These are phyloP conservation scores for Danionella cerebrum DNA, from an alignment of 2,113 vertebrate species.

Conservation along the genomic window DNA sequence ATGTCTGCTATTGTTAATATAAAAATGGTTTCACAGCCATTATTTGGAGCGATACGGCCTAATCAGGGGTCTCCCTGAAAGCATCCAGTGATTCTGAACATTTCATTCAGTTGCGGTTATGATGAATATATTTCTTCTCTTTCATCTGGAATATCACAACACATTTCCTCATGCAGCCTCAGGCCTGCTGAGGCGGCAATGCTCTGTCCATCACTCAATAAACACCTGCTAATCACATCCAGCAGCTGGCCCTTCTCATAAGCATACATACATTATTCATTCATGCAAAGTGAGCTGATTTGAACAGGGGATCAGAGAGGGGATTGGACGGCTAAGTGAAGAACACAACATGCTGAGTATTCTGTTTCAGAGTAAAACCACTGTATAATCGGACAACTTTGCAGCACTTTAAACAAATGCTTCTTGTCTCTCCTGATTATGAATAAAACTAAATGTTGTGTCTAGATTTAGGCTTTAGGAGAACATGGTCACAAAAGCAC, in stretches of 20 bases:
- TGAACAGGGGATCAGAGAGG: constrained; percentile 14
- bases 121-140: neutral
- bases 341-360: neutral
- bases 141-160: constrained; percentile 1
- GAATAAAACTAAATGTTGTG: neutral
- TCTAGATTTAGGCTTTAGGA: neutral
- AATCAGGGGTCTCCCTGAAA: neutral
- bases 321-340: constrained; percentile 10
- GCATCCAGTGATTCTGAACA: neutral
- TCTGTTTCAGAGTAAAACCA: neutral
- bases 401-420: neutral
- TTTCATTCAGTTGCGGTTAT: neutral
- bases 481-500: neutral
- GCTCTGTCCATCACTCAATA: constrained; percentile 15
- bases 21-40: neutral
- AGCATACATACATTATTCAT: constrained; percentile 31
- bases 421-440: neutral
- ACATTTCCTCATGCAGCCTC: constrained; percentile 5
- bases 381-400: constrained; percentile 14
- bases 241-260: constrained; percentile 15
- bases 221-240: constrained; percentile 28
- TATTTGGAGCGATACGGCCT: neutral
- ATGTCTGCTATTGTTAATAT: neutral
- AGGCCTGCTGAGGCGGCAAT: neutral
- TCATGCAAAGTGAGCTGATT: constrained; percentile 13